Base-by-base conservation (phyloP, 2,888 invertebrate genomes). In the Drosophila anomalata region DNA sequence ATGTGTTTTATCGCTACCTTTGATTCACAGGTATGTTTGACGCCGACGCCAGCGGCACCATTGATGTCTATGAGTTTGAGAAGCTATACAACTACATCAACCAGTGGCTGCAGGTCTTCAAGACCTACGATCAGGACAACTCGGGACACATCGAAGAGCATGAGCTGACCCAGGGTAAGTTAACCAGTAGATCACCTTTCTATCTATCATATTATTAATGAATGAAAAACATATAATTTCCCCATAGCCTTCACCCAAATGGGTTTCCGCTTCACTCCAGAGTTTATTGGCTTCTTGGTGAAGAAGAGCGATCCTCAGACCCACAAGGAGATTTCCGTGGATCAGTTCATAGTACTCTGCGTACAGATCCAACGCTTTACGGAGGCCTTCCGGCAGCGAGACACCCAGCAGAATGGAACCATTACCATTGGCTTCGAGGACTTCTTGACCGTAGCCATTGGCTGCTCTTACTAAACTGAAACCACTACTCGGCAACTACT, bases 381-480 rank as follows among this genome's bases (percentile, higher is more conserved):
- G 33, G 98, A 98, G 90, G 96, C 97, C 22, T 98, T 98, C 90
- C 93, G 95, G 85, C 93, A 93, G 59, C 94, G 96, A 56, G 98
- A 98, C 90, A 93, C 94, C 0, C 95, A 96, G 78, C 94, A 95
- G 91, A 95, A 95, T 83, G 98, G 98, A 36, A 93, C 94, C 7
- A 97, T 98, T 56, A 95, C 95, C 2, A 95, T 98, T 88, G 95
- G 93, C 26, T 98, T 98, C 89, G 98, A 98, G 93, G 98, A 98
- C 89, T 98, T 98, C 88, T 93, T 99, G 50, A 94, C 94, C 70
- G 94, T 98, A 79, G 96, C 97, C 33, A 93, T 98, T 47, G 95
- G 94, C 85, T 95, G 95, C 90, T 95, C 95, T 1, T 82, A 82
- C 22, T 11, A 22, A 20, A 20, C 41, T 3, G 20, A 20, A 42